Conservation (phyloP, 1,140 invertebrate species). For the Drosophila micromelanica region DNA sequence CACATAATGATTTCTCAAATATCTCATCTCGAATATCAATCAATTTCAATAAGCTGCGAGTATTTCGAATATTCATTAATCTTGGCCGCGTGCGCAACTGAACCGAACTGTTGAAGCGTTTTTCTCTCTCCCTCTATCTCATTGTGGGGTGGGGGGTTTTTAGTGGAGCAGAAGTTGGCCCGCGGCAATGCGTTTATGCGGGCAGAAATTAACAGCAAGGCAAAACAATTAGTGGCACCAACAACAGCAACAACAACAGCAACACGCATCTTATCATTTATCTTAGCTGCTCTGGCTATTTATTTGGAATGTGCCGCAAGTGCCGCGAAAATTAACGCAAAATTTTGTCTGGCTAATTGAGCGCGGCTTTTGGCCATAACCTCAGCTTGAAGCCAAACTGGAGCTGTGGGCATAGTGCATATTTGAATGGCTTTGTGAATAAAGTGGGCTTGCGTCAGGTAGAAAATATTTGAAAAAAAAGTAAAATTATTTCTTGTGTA, state of each 20-base stretch:
- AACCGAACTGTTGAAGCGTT: conserved; percentile 79
- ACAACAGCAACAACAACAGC: conserved; percentile 17
- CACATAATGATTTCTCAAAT: conserved; percentile 67
- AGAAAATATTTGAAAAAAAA: too few relatives aligned
- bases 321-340: conserved; percentile 80
- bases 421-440: neutral
- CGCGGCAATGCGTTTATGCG: conserved; percentile 75
- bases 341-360: conserved; percentile 69
- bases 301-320: conserved; percentile 79
- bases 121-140: conserved; percentile 15
- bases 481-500: too few relatives aligned
- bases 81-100: conserved; percentile 80
- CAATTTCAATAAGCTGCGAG: conserved; percentile 68
- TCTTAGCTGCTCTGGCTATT: conserved; percentile 52
- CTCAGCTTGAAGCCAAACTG: neutral
- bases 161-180: conserved; percentile 75
- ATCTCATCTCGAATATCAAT: conserved; percentile 70
- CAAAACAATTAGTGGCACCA: conserved; percentile 75
- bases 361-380: conserved; percentile 32
- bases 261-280: conserved; percentile 44
- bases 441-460: neutral
- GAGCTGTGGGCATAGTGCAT: neutral
- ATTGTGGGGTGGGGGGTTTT: conserved; percentile 15
- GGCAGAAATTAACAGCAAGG: conserved; percentile 78
- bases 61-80: conserved; percentile 59